Conservation (phyloP, 2,113 vertebrate species). For the Holacanthus passer region DNA sequence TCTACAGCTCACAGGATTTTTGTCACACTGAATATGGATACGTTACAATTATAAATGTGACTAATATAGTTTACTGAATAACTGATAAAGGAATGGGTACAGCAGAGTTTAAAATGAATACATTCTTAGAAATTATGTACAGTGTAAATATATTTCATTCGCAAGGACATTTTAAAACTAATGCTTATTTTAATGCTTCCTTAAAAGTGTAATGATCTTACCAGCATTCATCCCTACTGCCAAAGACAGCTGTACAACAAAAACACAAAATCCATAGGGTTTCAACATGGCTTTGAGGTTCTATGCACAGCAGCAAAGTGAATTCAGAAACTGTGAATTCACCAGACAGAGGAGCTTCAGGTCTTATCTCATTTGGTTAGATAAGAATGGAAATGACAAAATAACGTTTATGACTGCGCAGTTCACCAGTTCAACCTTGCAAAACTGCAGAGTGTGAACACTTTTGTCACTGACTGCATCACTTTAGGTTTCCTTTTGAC, state of each 20-base stretch:
- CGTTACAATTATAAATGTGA: not conserved
- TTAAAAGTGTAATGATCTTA: constrained; percentile 32
- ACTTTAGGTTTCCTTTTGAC: not conserved
- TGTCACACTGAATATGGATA: not conserved
- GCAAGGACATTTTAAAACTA: not conserved
- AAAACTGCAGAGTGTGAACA: not conserved
- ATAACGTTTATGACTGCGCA: not conserved
- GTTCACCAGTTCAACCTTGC: constrained; percentile 12
- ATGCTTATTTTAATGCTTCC: not conserved
- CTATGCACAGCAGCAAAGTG: constrained; percentile 2
- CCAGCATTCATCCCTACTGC: constrained; percentile 39
- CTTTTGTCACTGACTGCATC: not conserved
- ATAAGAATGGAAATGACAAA: constrained; percentile 63
- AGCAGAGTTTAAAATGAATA: not conserved
- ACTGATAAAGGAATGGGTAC: not conserved
- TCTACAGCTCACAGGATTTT: not conserved
- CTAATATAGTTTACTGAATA: not conserved
- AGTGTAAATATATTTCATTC: not conserved
- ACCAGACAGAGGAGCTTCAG: constrained; percentile 5
- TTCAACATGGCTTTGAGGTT: constrained; percentile 20
- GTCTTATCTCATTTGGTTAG: constrained; percentile 67
- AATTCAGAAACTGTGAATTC: not conserved
- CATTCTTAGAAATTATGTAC: not conserved
- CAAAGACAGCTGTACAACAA: constrained; percentile 43
- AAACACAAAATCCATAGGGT: constrained; percentile 11